Evolutionary conservation across 2,113 vertebrate genomes (phyloP), one percentile per base, ranked within the genome.

Genomic region (Centropus bengalensis): DNA sequence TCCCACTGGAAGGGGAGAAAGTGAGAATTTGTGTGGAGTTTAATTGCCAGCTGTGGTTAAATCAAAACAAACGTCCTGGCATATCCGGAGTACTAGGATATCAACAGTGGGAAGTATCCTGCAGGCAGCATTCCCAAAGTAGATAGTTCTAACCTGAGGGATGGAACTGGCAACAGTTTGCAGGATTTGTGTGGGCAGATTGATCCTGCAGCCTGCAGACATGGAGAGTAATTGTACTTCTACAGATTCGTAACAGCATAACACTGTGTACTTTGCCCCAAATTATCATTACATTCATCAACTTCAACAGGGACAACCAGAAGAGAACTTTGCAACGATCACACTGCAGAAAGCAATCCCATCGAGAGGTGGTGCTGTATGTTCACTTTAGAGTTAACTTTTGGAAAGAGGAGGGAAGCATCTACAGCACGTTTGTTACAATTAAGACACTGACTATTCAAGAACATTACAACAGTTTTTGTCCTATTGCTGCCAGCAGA

Each of bases 321-420:
- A 36, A 38, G 24, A 60, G 52, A 73, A 27, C 19, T 24, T 14
- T 16, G 45, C 23, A 64, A 30, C 0, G 11, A 71, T 52, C 1
- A 2, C 49, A 11, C 4, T 93, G 92, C 92, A 95, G 85, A 63
- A 69, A 90, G 28, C 71, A 66, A 74, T 93, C 55, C 68, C 68
- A 94, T 83, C 82, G 4, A 86, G 85, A 96, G 94, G 71, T 93
- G 87, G 91, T 85, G 93, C 92, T 96, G 52, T 45, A 28, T 1
- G 1, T 67, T 78, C 66, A 78, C 40, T 63, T 81, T 62, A 93
- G 42, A 69, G 15, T 23, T 30, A 62, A 42, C 26, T 42, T 64
- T 33, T 49, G 45, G 22, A 27, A 19, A 69, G 36, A 10, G 9
- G 30, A 59, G 51, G 26, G 51, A 91, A 77, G 13, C 38, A 30